phyloP scores from a whole-genome alignment of 2,113 vertebrate genomes.

The Spilogale gracilis region DNA sequence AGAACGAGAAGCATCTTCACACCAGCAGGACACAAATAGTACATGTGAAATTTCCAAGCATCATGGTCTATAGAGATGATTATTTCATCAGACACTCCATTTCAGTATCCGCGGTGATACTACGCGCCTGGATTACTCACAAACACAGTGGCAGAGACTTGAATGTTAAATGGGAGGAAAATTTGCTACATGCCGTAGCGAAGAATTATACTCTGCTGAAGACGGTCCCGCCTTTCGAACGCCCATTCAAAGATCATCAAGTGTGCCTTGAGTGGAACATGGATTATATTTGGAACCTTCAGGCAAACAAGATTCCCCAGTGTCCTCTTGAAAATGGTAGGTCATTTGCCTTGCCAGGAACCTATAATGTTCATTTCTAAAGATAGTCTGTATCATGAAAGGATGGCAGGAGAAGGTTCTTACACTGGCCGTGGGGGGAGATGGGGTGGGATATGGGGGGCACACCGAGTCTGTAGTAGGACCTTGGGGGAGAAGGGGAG shows the following conservation, averaged over 20 bases:
- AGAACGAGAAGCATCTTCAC: conserved; percentile 84
- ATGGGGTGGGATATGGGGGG: not conserved
- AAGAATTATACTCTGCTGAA: conserved; percentile 89
- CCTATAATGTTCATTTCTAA: not conserved
- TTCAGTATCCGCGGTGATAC: conserved; percentile 87
- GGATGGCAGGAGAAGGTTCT: not conserved
- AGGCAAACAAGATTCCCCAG: conserved; percentile 87
- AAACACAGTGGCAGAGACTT: not conserved
- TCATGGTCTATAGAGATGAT: conserved; percentile 91
- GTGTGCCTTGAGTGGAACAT: conserved; percentile 92
- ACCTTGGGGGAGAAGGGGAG: not conserved
- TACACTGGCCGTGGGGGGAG: not conserved
- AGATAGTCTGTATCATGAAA: fast-evolving
- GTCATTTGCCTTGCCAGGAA: conserved; percentile 54
- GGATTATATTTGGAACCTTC: conserved; percentile 90
- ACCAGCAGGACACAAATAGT: conserved; percentile 87
- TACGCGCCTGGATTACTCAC: conserved; percentile 92
- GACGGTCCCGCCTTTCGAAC: conserved; percentile 87
- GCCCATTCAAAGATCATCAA: conserved; percentile 89
- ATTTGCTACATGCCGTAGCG: conserved; percentile 85
- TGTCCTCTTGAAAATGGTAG: conserved; percentile 93
- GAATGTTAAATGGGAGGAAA: conserved; percentile 72
- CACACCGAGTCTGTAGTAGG: not conserved
- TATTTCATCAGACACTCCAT: conserved; percentile 90
- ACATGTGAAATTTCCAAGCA: conserved; percentile 90